A percentile compares a stretch with the other conserved stretches of the same genome.
phyloP scores from a whole-genome alignment of 2,797 vertebrate species.

The Enteromius radiatus region DNA sequence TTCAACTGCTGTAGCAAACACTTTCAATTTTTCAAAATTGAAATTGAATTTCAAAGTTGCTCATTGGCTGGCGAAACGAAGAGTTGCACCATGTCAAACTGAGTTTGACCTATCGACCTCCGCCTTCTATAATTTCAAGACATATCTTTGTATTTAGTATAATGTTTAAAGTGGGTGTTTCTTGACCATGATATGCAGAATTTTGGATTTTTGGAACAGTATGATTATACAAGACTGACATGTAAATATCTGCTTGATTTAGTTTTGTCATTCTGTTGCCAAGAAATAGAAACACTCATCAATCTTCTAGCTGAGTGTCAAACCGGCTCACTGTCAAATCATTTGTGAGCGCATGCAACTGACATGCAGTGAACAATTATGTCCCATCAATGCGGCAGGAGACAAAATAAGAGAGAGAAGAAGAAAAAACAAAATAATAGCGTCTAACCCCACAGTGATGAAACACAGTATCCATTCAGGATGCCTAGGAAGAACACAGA shows the following conservation, averaged over 20 bases:
- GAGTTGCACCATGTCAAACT: neutral
- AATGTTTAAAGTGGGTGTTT: neutral
- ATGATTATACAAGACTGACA: neutral
- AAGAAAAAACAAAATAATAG: neutral
- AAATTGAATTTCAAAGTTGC: neutral
- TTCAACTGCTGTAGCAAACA: neutral
- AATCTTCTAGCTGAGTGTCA: neutral
- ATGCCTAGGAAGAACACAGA: slow-evolving; percentile 52
- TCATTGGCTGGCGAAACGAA: neutral
- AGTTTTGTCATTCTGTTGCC: neutral
- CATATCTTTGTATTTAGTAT: neutral
- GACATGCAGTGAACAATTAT: neutral
- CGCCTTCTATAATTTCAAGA: neutral
- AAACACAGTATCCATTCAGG: neutral
- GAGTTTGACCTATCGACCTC: neutral
- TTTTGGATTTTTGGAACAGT: neutral
- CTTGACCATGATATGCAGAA: neutral
- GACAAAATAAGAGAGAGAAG: neutral
- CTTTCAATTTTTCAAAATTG: too few relatives aligned
- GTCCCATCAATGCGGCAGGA: neutral
- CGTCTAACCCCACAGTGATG: neutral
- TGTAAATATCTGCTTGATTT: neutral
- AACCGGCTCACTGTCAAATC: neutral
- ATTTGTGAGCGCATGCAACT: neutral
- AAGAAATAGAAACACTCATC: slow-evolving; percentile 1